Evolutionary conservation across 2,888 invertebrate genomes (phyloP).

Genomic region (Melanargia galathea): DNA sequence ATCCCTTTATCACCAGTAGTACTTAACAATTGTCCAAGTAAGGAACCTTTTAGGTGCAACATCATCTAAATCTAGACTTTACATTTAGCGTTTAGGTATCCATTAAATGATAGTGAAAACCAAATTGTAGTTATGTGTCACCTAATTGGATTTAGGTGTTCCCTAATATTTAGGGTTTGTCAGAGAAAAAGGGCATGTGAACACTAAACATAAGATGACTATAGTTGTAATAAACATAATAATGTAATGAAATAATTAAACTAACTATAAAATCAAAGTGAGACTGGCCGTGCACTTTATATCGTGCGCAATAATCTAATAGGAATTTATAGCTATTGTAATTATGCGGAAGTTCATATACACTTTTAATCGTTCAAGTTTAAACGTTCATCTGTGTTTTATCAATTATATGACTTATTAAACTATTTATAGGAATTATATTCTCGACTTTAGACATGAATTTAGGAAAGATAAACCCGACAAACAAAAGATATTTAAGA

Average conservation of each 20-base stretch:
- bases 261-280: neutral
- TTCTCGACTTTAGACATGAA: neutral
- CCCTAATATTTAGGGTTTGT: too few species aligned
- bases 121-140: too few species aligned
- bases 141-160: too few species aligned
- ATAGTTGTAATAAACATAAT: neutral
- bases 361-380: constrained; percentile 23
- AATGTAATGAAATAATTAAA: neutral
- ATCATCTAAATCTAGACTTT: too few species aligned
- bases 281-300: neutral
- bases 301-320: constrained; percentile 12
- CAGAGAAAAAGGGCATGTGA: neutral
- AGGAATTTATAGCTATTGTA: constrained; percentile 25
- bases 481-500: constrained; percentile 70
- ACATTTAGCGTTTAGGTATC: too few species aligned
- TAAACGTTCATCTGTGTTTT: neutral
- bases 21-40: too few species aligned
- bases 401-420: neutral
- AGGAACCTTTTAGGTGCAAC: too few species aligned
- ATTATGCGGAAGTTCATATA: constrained; percentile 50
- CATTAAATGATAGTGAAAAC: too few species aligned
- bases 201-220: neutral
- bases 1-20: too few species aligned
- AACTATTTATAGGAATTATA: neutral
- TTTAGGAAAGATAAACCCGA: constrained; percentile 14